Evolutionary conservation across 2,113 vertebrate genomes (phyloP), one percentile per base, ranked within the genome.

Genomic region (Cricetomys ansorgei): DNA sequence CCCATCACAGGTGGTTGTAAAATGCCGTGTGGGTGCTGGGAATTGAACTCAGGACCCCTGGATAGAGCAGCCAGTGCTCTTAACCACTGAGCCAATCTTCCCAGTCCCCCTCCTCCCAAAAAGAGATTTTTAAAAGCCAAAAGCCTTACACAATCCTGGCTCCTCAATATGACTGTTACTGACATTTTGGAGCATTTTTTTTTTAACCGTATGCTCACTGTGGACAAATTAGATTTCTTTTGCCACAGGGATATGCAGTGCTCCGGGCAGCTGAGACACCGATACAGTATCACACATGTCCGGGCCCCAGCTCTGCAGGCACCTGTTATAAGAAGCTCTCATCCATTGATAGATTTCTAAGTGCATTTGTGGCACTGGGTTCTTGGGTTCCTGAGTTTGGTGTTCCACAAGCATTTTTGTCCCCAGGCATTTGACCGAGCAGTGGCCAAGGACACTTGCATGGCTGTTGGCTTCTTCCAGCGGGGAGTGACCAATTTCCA

Each of bases 381-480:
- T 48, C 29, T 5, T 0, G 7, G 70, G 77, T 27, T n/a, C 3
- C 27, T 4, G 73, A 43, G 50, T 43, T 45, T 43, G 77, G 79
- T 31, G 13, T 45, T 34, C 55, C 21, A 0, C 27, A 45, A 23
- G 40, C 45, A 19, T 69, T 73, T 97, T 72, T 97, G 62, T 95
- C 77, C 67, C 25, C 89, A 99, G 99, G 99, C 99, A 31, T 99
- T 99, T 8, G 88, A 99, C 95, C 84, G 98, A 34, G 98, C 99
- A 0, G 76, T 99, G 13, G 92, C 94, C 0, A 99, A 99, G 96
- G 99, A 99, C 86, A 97, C 97, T 48, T 98, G 98, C 53, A 97
- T 99, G 27, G 99, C 99, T 21, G 98, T 99, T 0, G 99, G 98
- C 55, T 99, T 99, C 97, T 99, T 99, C 88, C 99, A 99, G 97